Evolutionary conservation across 2,797 vertebrate species (phyloP).

Genomic region (Galago senegalensis): DNA sequence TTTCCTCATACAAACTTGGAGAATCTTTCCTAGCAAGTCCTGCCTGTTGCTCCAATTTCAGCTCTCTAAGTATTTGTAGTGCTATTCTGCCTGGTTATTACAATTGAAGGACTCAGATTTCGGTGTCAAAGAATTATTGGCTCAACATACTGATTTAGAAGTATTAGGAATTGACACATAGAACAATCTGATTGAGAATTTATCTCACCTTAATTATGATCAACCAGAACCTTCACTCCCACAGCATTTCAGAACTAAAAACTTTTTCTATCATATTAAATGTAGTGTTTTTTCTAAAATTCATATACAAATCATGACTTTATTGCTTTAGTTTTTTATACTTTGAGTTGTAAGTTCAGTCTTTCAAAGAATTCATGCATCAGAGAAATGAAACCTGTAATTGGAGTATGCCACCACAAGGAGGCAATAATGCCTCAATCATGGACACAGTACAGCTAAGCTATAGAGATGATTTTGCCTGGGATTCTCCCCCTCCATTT

Average conservation of each 20-base stretch:
- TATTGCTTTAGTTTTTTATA: background rate
- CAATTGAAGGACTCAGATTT: background rate
- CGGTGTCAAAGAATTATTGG: slow-evolving; percentile 40
- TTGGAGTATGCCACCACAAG: background rate
- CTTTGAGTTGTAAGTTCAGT: background rate
- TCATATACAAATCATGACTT: slow-evolving; percentile 27
- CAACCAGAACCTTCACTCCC: background rate
- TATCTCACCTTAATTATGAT: slow-evolving; percentile 17
- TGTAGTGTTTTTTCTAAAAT: background rate
- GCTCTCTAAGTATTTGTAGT: slow-evolving; percentile 20
- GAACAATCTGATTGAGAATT: slow-evolving; percentile 3
- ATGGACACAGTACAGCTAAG: background rate
- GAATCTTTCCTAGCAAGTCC: background rate
- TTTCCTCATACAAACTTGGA: background rate
- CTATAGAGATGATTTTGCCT: background rate
- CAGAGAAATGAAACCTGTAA: slow-evolving; percentile 28
- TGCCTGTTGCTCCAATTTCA: background rate
- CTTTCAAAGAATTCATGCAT: background rate
- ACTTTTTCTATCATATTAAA: background rate
- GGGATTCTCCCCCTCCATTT: background rate
- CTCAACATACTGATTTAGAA: slow-evolving; percentile 39
- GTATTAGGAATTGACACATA: background rate
- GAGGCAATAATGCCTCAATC: background rate
- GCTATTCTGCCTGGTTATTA: slow-evolving; percentile 7
- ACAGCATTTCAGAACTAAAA: slow-evolving; percentile 21